Base-by-base conservation (phyloP, 2,797 vertebrate genomes). In the Balearica regulorum region DNA sequence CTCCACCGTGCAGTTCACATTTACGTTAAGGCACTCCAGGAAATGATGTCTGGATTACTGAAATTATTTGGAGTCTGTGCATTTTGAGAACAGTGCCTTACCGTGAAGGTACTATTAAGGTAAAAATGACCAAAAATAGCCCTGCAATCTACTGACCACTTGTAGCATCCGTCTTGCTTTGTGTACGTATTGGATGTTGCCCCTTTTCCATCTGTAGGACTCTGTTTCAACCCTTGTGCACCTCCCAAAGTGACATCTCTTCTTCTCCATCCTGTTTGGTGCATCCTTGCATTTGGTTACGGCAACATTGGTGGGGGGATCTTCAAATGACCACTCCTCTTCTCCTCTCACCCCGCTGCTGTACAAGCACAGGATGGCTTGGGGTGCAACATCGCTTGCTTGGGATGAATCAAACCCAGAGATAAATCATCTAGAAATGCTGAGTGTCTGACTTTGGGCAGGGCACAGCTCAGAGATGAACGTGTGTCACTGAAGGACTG, bases 171-270 rank as follows among this genome's bases (percentile, higher is more conserved):
- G 48, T 58, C 13, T 44, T 69, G 37, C n/a, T 87, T 49, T 54
- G 24, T 51, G 60, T 35, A 0, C 6, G 0, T n/a, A 0, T 37
- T 57, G 13, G 25, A 15, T 25, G 2, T 29, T 43, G 12, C 31
- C 25, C 22, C 20, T 71, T 48, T 81, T 41, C 73, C 17, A 13
- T n/a, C 46, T 20, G 11, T 8, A 72, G 76, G n/a, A 19, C 71
- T 80, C 65, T 20, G 10, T 21, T 72, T 77, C 18, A 35, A 73
- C 2, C 7, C 26, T 26, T 48, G 16, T 54, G 33, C 33, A 58
- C 13, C 3, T 72, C 39, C 64, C 44, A 80, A 20, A 86, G 83
- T 17, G 35, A 10, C 25, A 64, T 54, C 29, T 66, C 35, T 53
- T 85, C 33, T 49, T 28, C 49, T 76, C 16, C n/a, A 33, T 83